A percentile compares a stretch with the other conserved stretches of the same genome.
Conservation (phyloP, 2,113 vertebrate genomes). For the Synchiropus splendidus region DNA sequence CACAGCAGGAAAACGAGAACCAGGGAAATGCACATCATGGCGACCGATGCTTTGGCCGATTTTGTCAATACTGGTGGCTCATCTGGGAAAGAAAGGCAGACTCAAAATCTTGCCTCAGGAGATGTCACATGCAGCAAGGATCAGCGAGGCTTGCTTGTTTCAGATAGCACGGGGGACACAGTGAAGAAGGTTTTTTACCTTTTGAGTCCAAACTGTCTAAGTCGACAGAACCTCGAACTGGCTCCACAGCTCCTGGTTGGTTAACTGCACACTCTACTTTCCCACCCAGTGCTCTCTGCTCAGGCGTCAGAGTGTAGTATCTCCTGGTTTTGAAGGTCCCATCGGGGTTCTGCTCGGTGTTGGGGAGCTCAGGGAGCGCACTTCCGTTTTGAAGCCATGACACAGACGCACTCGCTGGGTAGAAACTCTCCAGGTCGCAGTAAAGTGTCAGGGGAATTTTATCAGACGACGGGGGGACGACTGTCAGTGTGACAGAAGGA, state of each 20-base stretch:
- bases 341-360: constrained; percentile 36
- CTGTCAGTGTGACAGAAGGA: constrained; percentile 48
- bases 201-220: constrained; percentile 41
- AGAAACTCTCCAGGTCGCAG: constrained; percentile 67
- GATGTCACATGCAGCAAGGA: too few relatives aligned
- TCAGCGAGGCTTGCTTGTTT: too few relatives aligned
- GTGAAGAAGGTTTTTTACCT: constrained; percentile 20
- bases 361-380: constrained; percentile 28
- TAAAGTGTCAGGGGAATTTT: constrained; percentile 53
- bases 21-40: constrained; percentile 70
- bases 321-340: constrained; percentile 51
- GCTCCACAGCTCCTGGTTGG: constrained; percentile 42
- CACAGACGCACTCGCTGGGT: constrained; percentile 57
- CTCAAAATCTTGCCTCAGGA: background rate
- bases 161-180: background rate
- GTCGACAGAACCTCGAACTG: constrained; percentile 15
- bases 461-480: constrained; percentile 22
- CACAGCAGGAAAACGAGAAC: constrained; percentile 68
- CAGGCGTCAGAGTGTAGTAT: constrained; percentile 53
- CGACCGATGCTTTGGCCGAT: constrained; percentile 67
- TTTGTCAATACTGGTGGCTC: constrained; percentile 55
- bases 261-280: constrained; percentile 53
- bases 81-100: constrained; percentile 31
- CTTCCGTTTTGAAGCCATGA: constrained; percentile 63
- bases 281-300: constrained; percentile 43